Evolutionary conservation across 2,888 invertebrate species (phyloP), one percentile per base, ranked within the genome.

Genomic region (Drosophila paranaensis): DNA sequence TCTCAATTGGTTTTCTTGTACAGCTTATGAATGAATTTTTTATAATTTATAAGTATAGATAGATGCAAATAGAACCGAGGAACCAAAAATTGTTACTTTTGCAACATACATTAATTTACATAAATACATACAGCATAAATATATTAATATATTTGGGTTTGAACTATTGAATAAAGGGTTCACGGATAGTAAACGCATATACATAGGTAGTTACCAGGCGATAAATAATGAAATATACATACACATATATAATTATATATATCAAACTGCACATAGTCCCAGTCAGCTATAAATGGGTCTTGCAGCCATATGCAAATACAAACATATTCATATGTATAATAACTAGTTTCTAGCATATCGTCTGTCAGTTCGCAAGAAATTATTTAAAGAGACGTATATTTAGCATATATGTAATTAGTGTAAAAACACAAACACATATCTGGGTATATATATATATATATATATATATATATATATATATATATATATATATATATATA

Each of bases 181-280:
- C 43, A 56, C 45, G 30, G 40, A 54, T 53, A 75, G 71, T 50
- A 56, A 30, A 42, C 50, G 43, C 50, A 40, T 39, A 20, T n/a
- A n/a, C n/a, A n/a, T 6, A 43, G n/a, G 13, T 30, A 35, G 27
- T 8, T 43, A 46, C 27, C 46, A 30, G 35, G 16, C 35, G 56
- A 56, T 46, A 9, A 6, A 14, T 40, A 42, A n/a, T 27, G 37
- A 45, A 16, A 20, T 8, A 40, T 27, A 40, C 5, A 16, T 14
- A 9, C 14, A 11, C n/a, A 16, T 46, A 50, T 33, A 4, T 35
- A 50, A 1, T 9, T 16, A 11, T 46, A 30, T 51, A 16, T 11
- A 16, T 20, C 50, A 4, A 42, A 77, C 80, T 80, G 80, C 77
- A 80, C 77, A 62, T 67, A 67, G 67, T 80, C 77, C 77, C 80